phyloP scores from a whole-genome alignment of 2,888 invertebrate species.

The Petrophora chlorosata region DNA sequence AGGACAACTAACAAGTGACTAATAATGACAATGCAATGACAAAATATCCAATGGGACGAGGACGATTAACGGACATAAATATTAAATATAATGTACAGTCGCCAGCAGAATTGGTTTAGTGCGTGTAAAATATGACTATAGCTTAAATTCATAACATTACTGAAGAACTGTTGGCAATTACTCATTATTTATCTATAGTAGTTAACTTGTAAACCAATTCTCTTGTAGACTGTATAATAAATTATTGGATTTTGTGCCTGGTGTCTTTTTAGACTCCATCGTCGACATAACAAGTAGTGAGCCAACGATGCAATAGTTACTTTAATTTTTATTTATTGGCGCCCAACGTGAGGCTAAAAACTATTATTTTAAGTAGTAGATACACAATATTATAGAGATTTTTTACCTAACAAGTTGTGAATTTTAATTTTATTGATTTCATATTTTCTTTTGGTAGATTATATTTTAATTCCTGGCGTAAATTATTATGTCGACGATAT shows the following conservation, averaged over 20 bases:
- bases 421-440: no score
- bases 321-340: constrained; percentile 9
- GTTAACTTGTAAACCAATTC: constrained; percentile 51
- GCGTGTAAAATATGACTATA: constrained; percentile 22
- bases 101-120: constrained; percentile 48
- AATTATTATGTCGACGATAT: constrained; percentile 12
- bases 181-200: constrained; percentile 22
- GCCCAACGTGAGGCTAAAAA: constrained; percentile 22
- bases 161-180: constrained; percentile 24
- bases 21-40: constrained; percentile 58
- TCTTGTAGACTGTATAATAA: constrained; percentile 49
- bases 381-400: no score
- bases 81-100: constrained; percentile 43
- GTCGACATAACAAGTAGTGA: constrained; percentile 27
- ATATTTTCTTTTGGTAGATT: constrained; percentile 1
- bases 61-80: constrained; percentile 54
- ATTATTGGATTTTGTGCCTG: constrained; percentile 54
- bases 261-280: constrained; percentile 29
- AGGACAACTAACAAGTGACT: constrained; percentile 55
- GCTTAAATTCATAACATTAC: constrained; percentile 25
- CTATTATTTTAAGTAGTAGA: no score
- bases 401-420: no score
- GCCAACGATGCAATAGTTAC: constrained; percentile 22
- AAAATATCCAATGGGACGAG: constrained; percentile 54
- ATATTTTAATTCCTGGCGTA: background rate